A percentile compares a stretch with the other conserved stretches of the same genome.
These are phyloP conservation scores for Drosophila pruinosa DNA, from an alignment of 1,140 invertebrate species.

Conservation along the genomic window DNA sequence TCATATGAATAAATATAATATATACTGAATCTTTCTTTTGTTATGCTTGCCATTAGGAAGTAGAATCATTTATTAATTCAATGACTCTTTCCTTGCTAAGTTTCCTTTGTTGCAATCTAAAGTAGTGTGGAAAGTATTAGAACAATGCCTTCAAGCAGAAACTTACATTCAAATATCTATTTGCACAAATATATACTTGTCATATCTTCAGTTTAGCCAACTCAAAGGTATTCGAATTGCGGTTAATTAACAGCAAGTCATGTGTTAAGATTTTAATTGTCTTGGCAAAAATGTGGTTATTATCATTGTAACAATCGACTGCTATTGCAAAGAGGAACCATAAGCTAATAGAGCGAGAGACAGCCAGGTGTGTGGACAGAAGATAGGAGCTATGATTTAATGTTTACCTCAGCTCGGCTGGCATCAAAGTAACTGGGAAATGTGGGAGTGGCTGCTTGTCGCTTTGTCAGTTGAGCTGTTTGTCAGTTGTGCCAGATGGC, in stretches of 20 bases:
- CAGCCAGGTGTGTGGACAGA: background rate
- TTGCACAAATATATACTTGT: background rate
- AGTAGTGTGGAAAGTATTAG: no score
- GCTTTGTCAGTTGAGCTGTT: background rate
- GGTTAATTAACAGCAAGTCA: background rate
- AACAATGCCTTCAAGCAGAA: no score
- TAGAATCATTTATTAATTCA: no score
- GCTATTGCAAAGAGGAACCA: background rate
- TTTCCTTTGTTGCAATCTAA: no score
- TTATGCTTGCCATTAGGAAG: no score
- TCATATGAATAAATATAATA: no score
- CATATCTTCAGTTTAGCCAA: background rate
- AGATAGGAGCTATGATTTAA: background rate
- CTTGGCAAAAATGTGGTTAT: background rate
- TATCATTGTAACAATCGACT: background rate
- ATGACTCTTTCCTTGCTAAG: no score
- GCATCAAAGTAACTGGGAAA: background rate
- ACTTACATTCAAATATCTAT: no score
- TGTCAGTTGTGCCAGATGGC: constrained; percentile 5
- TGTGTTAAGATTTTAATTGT: background rate
- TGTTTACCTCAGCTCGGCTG: background rate
- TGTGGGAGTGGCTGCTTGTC: background rate
- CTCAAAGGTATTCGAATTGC: background rate
- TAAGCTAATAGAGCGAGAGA: no score
- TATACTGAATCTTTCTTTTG: no score